Evolutionary conservation across 2,113 vertebrate genomes (phyloP).

Genomic region (Alligator sinensis): DNA sequence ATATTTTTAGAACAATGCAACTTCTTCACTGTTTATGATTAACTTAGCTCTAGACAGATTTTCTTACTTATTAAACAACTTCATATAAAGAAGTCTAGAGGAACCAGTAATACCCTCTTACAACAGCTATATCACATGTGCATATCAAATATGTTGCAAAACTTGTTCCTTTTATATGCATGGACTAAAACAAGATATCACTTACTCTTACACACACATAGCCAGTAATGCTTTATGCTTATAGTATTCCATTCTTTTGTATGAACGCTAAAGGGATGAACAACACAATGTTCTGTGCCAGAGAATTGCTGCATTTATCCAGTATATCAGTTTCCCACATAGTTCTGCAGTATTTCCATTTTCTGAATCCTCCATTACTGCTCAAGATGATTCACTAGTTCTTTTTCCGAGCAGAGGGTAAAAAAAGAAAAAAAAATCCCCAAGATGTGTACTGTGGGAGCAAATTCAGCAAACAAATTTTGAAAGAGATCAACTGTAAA

Average conservation of each 20-base stretch:
- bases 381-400: neutral
- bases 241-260: conserved; percentile 21
- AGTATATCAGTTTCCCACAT: neutral
- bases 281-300: conserved; percentile 50
- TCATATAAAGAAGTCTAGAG: neutral
- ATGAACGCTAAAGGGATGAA: conserved; percentile 2
- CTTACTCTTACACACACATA: conserved; percentile 7
- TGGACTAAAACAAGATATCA: conserved; percentile 14
- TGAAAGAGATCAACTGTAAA: neutral
- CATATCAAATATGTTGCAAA: conserved; percentile 36
- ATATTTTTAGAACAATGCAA: neutral
- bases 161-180: conserved; percentile 19
- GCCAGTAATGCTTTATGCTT: neutral
- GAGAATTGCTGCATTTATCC: conserved; percentile 38
- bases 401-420: conserved; percentile 3
- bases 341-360: conserved; percentile 37
- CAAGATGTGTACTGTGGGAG: neutral
- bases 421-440: neutral
- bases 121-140: neutral
- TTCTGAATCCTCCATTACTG: neutral
- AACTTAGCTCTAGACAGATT: conserved; percentile 1
- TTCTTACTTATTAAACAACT: conserved; percentile 13
- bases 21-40: conserved; percentile 7
- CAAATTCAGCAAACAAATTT: neutral
- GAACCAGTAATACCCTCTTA: neutral